Evolutionary conservation across 2,888 invertebrate species (phyloP).

Genomic region (Pilophorus perplexus): DNA sequence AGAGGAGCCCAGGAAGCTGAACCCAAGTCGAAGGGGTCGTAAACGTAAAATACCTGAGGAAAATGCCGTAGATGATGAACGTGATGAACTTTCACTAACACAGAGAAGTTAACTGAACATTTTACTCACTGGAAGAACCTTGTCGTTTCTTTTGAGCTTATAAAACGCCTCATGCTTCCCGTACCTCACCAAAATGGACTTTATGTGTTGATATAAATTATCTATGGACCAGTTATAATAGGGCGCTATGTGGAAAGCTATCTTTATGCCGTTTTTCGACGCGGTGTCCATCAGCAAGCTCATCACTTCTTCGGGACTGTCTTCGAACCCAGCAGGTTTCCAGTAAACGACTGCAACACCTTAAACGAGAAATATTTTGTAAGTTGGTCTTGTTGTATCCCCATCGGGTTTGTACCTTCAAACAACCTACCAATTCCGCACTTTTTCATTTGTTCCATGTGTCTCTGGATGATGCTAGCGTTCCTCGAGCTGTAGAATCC

Average conservation of each 20-base stretch:
- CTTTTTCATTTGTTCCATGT: conserved; percentile 61
- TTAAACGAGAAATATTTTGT: conserved; percentile 46
- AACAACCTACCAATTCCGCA: conserved; percentile 57
- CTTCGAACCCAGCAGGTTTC: conserved; percentile 56
- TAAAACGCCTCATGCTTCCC: conserved; percentile 45
- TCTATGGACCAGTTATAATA: conserved; percentile 57
- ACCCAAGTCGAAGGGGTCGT: conserved; percentile 62
- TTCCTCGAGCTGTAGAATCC: conserved; percentile 59
- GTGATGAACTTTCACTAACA: not conserved
- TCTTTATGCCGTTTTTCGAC: conserved; percentile 56
- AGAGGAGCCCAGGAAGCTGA: conserved; percentile 58
- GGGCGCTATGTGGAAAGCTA: conserved; percentile 62
- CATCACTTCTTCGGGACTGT: conserved; percentile 54
- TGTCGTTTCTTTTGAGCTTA: conserved; percentile 38
- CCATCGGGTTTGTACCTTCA: not conserved
- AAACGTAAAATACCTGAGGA: conserved; percentile 64
- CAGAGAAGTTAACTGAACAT: not conserved
- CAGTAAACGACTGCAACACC: conserved; percentile 61
- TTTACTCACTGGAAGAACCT: conserved; percentile 44
- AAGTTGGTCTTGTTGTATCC: not conserved
- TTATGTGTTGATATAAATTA: conserved; percentile 55
- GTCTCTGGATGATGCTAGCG: conserved; percentile 56
- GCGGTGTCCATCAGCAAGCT: conserved; percentile 52
- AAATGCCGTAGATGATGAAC: not conserved
- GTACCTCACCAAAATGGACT: conserved; percentile 53